These are phyloP conservation scores for Glyptemys insculpta DNA, from an alignment of 2,797 vertebrate genomes.

Conservation along the genomic window DNA sequence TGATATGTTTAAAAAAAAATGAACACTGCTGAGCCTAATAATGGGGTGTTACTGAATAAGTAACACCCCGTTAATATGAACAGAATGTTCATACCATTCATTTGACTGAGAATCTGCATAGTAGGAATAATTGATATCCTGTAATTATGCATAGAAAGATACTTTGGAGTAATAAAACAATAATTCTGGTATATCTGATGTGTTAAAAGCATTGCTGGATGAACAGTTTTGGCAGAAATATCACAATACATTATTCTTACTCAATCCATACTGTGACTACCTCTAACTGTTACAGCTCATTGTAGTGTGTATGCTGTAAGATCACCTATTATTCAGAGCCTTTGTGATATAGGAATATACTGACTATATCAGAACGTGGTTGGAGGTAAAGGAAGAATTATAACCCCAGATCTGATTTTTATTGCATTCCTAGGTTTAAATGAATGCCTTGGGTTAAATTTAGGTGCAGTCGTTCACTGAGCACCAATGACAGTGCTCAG, in stretches of 20 bases:
- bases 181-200: neutral
- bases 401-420: neutral
- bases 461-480: neutral
- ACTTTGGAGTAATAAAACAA: neutral
- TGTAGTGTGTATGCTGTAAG: neutral
- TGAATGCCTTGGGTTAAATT: neutral
- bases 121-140: neutral
- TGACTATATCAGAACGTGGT: rapidly evolving
- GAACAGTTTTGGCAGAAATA: neutral
- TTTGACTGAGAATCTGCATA: neutral
- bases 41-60: slow-evolving; percentile 45
- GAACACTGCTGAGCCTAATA: neutral
- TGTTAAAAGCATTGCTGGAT: neutral
- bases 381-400: neutral
- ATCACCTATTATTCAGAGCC: neutral
- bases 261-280: neutral
- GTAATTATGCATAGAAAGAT: neutral
- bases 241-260: neutral
- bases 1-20: neutral
- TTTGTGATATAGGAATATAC: neutral
- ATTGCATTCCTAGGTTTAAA: neutral
- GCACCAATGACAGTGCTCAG: neutral
- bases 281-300: neutral
- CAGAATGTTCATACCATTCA: neutral
- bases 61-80: neutral